Base-by-base conservation (phyloP, 1,140 invertebrate genomes). In the Branchinecta lindahli region DNA sequence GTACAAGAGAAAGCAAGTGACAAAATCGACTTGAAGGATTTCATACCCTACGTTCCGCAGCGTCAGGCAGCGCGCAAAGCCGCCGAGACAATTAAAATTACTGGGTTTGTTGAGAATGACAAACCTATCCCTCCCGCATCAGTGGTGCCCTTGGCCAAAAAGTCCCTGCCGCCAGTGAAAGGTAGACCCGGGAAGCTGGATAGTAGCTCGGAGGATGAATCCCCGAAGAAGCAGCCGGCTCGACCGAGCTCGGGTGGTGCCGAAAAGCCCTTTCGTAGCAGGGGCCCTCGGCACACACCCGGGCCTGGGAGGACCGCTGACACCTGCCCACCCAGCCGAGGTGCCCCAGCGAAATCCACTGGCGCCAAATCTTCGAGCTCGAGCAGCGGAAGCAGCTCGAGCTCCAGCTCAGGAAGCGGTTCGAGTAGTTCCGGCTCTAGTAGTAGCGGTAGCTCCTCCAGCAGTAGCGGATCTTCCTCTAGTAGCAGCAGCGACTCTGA, bases 1-100 rank as follows among this genome's bases (percentile, higher is more conserved):
- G 70, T 70, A n/a, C 75, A 76, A 72, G 66, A 66, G 8, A 74
- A 75, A 70, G 66, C 72, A 20, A 74, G 73, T 67, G 72, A 70
- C 15, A 2, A 20, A 44, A 47, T 20, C 44, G 66, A 52, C 46
- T 73, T 70, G 20, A 68, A 52, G 12, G 66, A 67, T 75, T 85
- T 89, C 72, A 79, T 92, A 18, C 85, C 88, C 2, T 91, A 91
- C 79, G 91, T 94, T 47, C 91, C 91, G 0, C 91, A 93, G 77
- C 80, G 91, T 52, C 89, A 92, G 80, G 91, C 91, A 7, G 91
- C 91, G 46, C 92, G 92, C 77, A 94, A 94, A 78, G 91, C 91
- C 4, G 89, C 89, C 10, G 90, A 90, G 74, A 90, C 92, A 75
- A 89, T 93, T 61, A 92, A 92, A 75, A 90, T 69, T 21, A 61